These are phyloP conservation scores for Popillia japonica DNA, from an alignment of 1,140 invertebrate genomes.

Conservation along the genomic window DNA sequence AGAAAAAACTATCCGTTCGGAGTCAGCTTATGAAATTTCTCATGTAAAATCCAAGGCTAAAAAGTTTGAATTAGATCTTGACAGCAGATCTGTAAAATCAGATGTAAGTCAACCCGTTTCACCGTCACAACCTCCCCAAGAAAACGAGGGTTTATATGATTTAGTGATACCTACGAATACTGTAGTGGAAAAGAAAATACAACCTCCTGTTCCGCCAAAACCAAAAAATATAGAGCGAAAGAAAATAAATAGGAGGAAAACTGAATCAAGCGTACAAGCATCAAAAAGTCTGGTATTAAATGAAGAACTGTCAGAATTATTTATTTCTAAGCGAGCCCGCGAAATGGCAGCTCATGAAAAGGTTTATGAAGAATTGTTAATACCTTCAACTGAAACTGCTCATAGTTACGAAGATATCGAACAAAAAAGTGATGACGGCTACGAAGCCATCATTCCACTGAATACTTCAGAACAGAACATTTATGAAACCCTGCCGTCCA, in stretches of 20 bases:
- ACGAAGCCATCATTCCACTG: constrained; percentile 44
- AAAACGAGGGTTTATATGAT: constrained; percentile 31
- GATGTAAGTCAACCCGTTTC: neutral
- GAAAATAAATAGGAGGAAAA: neutral
- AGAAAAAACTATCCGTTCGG: constrained; percentile 47
- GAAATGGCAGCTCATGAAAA: constrained; percentile 43
- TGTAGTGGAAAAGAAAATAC: constrained; percentile 29
- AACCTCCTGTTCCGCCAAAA: constrained; percentile 46
- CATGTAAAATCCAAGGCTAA: constrained; percentile 36
- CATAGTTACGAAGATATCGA: constrained; percentile 47
- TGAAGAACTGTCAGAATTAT: neutral
- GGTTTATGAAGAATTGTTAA: constrained; percentile 49
- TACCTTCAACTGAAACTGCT: neutral
- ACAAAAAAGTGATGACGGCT: constrained; percentile 48
- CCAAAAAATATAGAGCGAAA: constrained; percentile 25
- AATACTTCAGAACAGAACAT: constrained; percentile 48
- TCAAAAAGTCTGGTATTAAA: too few relatives aligned
- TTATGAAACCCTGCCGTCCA: constrained; percentile 53
- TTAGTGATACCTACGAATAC: constrained; percentile 4
- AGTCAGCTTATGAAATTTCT: constrained; percentile 54
- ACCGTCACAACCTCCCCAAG: neutral
- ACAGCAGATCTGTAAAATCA: neutral
- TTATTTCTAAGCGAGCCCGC: constrained; percentile 42
- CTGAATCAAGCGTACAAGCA: neutral
- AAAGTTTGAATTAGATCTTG: neutral